Base-by-base conservation (phyloP, 1,140 invertebrate species). In the Drosophila nikananu region DNA sequence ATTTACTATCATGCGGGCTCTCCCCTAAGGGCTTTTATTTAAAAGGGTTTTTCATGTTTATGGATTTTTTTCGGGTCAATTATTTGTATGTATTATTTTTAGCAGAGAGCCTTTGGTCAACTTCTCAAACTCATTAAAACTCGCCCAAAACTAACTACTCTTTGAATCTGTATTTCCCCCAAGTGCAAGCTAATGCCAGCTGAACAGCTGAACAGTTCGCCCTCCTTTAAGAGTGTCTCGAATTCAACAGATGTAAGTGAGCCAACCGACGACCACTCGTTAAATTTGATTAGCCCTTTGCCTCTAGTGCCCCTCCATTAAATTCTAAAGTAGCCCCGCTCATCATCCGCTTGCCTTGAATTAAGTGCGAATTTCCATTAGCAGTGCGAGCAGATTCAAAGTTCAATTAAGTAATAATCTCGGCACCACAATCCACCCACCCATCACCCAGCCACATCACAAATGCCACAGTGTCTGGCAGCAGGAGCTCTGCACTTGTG, bases 201-300 rank as follows among this genome's bases (percentile, higher is more conserved):
- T 74, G 91, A 92, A 77, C 48, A 49, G 48, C 48, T 49, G 2
- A 92, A 90, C 61, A 77, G 83, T 39, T 90, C 91, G 66, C 91
- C 91, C 55, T 92, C 87, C 54, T 86, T 90, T 80, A 80, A 90
- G 81, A 92, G 91, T 75, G 68, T 81, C 68, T 64, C 84, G 42
- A 91, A 91, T 62, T 92, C 87, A 59, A 91, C 87, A 66, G 80
- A 92, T 80, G 91, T 92, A 92, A 92, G 91, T 92, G 68, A 51
- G 37, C 68, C 55, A 30, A 61, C 15, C 58, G 51, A 17, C 32
- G 51, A 17, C 52, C 35, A 55, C 19, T 42, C 51, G 51, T 42
- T 48, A 57, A 42, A 48, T 57, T 51, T 57, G 42, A 76, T 54
- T 76, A 75, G 60, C 70, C 52, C 64, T 55, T 74, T 63, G 57